Evolutionary conservation across 2,797 vertebrate genomes (phyloP), one percentile per base, ranked within the genome.

Genomic region (Ctenopoma kingsleyae): DNA sequence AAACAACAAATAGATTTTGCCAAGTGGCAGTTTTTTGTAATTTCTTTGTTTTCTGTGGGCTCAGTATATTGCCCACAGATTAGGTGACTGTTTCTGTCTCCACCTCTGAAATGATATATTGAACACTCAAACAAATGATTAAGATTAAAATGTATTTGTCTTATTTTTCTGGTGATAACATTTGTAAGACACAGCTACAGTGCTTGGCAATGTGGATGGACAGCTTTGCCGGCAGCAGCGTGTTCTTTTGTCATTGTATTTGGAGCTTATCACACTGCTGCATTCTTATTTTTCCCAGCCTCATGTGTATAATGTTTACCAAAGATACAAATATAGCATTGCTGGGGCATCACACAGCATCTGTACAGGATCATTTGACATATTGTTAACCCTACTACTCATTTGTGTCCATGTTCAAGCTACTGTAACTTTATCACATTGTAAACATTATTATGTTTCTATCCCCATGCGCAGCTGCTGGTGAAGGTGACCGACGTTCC

Each of bases 401-500:
- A 38, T 55, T 65, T 55, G 49, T 20, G 27, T 57, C 10, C 48
- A 15, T 15, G 48, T 35, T 57, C 11, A 48, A 36, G 41, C 11
- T 6, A 3, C n/a, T 40, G 27, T 62, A 51, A 25, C 23, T 44
- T 63, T 58, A 36, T 50, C 23, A 10, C 56, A 5, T 53, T 36
- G 23, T 78, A 25, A 51, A 59, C 20, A 1, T 23, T 35, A 17
- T 27, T 35, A 23, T 50, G 16, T 67, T 9, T 11, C 5, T 7
- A 11, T 0, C 44, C 41, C 9, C 23, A 4, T 40, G 32, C 72
- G 23, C 95, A 99, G 98, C 95, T 99, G 78, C 95, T 95, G 88
- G 94, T 99, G 82, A 90, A 93, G 74, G 96, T 99, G 70, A 97
- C 93, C 2, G 95, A 98, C 0, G 97, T 98, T 52, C 98, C 98